A percentile compares a stretch with the other conserved stretches of the same genome.
These are phyloP conservation scores for Mus minutoides DNA, from an alignment of 2,797 vertebrate species.

Conservation along the genomic window DNA sequence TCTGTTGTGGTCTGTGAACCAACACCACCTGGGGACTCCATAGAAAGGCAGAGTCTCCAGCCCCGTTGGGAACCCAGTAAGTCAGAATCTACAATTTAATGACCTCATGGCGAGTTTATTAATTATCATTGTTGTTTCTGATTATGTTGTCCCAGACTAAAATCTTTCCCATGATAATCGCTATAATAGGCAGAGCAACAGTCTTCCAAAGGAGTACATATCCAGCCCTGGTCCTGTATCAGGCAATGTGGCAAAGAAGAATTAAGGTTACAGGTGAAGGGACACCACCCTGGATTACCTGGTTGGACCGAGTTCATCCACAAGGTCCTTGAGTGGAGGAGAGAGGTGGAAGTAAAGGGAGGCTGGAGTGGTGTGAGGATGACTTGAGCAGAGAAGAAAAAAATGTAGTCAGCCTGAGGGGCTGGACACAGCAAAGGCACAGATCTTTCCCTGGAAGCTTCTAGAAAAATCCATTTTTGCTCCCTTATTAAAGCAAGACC, in stretches of 20 bases:
- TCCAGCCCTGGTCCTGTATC: background rate
- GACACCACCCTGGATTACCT: background rate
- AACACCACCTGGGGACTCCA: background rate
- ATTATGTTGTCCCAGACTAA: background rate
- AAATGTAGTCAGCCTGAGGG: background rate
- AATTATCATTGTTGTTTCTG: background rate
- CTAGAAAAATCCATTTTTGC: background rate
- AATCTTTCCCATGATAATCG: background rate
- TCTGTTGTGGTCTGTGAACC: background rate
- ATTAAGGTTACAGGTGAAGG: background rate
- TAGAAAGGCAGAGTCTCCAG: background rate
- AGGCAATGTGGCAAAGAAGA: background rate
- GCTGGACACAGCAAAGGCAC: background rate
- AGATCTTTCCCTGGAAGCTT: conserved; percentile 8
- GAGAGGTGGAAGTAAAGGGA: background rate
- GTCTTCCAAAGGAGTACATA: background rate
- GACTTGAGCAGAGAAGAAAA: background rate
- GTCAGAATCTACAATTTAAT: background rate
- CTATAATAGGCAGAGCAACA: background rate
- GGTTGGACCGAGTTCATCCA: background rate
- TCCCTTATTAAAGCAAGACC: background rate
- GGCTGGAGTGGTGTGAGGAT: background rate
- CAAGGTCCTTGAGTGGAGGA: background rate
- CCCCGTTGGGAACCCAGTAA: background rate
- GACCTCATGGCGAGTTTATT: background rate